Evolutionary conservation across 1,140 invertebrate species (phyloP), one percentile per base, ranked within the genome.

Genomic region (Heliconius nattereri): DNA sequence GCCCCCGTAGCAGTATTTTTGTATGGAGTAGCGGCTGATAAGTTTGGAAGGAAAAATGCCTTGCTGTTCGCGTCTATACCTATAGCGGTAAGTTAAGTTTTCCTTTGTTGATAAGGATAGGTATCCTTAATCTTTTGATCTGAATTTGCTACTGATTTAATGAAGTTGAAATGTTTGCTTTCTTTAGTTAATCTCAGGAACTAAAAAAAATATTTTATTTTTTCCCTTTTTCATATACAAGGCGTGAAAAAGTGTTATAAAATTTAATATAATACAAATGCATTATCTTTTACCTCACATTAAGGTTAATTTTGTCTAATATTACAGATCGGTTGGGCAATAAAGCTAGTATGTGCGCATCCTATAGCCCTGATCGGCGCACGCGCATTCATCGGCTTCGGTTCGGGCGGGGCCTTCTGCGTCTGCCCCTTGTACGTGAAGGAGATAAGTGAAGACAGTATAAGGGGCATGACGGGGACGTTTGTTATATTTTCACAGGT

Each of bases 371-470:
- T 92, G 52, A 93, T 93, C 49, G 89, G 83, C 2, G 92, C 92
- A 0, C 85, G 92, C 0, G 92, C 90, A 0, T 82, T 94, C 13
- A 92, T 94, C 8, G 92, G 92, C 26, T 94, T 94, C 78, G 92
- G 92, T 3, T 90, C 90, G 0, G 92, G 92, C 0, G 92, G 92
- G 0, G 92, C 82, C 0, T 94, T 91, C 78, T 91, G 93, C 8
- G 92, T 94, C 13, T 93, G 92, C 40, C 92, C 92, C 0, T 85
- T 94, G 0, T 94, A 94, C 72, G 91, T 94, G 19, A 94, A 94
- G 71, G 92, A 94, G 73, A 94, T 94, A 71, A 94, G 92, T 45
- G 92, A 94, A 54, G 92, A 94, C 83, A 90, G 88, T 78, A 94
- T 94, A 70, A 54, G 91, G 76, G 92, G 92, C 2, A 94, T 93